Conservation (phyloP, 2,888 invertebrate genomes). For the Lydus trimaculatus region DNA sequence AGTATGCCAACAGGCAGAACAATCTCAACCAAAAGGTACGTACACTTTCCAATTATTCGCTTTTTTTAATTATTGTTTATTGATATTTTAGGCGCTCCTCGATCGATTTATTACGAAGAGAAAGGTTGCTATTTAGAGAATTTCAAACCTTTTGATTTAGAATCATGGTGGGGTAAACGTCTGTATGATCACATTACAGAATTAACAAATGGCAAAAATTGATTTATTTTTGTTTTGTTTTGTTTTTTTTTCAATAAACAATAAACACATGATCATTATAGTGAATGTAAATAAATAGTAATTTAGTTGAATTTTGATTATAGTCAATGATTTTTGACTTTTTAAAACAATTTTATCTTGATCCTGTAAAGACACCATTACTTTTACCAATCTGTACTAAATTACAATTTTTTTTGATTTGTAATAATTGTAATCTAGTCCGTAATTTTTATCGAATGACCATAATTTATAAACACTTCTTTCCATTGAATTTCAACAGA, state of each 20-base stretch:
- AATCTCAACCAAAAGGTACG: neutral
- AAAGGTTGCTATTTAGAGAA: slow-evolving; percentile 76
- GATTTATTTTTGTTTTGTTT: slow-evolving; percentile 14
- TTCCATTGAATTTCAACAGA: neutral
- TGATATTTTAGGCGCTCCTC: slow-evolving; percentile 22
- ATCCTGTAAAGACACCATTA: neutral
- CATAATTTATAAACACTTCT: neutral
- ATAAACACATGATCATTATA: neutral
- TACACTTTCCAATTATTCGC: neutral
- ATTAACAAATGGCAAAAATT: slow-evolving; percentile 63
- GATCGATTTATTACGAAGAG: slow-evolving; percentile 71
- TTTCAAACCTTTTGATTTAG: slow-evolving; percentile 90
- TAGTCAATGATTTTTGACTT: neutral
- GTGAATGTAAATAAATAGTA: neutral
- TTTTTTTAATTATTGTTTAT: neutral
- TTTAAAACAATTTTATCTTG: neutral
- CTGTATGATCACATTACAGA: slow-evolving; percentile 86
- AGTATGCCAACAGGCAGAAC: slow-evolving; percentile 60
- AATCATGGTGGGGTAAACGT: slow-evolving; percentile 90
- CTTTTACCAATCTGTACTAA: neutral
- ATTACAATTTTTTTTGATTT: neutral
- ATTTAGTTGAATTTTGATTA: neutral
- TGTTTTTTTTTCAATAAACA: too few relatives aligned
- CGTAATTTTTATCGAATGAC: neutral
- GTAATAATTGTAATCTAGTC: neutral